Percentiles rank a stretch among this genome's conserved stretches.
Evolutionary conservation across 2,113 vertebrate genomes (phyloP).

Genomic region (Fulica atra): DNA sequence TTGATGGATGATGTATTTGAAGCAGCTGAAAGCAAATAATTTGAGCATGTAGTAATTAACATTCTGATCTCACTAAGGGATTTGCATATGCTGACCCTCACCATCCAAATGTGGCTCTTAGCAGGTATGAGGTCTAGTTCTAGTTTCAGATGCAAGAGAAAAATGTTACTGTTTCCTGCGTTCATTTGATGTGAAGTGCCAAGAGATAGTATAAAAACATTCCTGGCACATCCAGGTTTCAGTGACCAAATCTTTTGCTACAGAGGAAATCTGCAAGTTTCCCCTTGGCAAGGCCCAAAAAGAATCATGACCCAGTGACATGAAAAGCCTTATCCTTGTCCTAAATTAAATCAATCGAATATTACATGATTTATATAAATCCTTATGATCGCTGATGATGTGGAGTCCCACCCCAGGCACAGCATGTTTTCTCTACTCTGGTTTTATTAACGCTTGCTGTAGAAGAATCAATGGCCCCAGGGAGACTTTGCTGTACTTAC

Average conservation of each 20-base stretch:
- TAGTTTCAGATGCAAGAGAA: not conserved
- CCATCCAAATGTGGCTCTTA: not conserved
- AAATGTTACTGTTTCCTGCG: not conserved
- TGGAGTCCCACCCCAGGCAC: not conserved
- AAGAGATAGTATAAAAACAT: not conserved
- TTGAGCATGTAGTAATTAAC: conserved; percentile 43
- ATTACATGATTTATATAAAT: not conserved
- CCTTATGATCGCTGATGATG: not conserved
- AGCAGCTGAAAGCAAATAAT: conserved; percentile 23
- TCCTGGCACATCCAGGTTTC: not conserved
- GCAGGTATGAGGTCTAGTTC: not conserved
- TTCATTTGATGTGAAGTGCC: not conserved
- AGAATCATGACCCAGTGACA: not conserved
- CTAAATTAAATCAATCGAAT: not conserved
- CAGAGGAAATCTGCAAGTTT: not conserved
- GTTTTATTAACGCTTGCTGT: not conserved
- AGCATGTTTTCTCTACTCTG: not conserved
- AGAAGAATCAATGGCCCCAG: not conserved
- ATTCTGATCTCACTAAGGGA: not conserved
- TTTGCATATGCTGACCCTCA: not conserved
- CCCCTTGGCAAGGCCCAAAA: not conserved
- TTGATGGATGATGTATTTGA: conserved; percentile 31
- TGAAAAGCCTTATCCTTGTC: not conserved
- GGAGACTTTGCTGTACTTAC: not conserved
- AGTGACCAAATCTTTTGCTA: not conserved